Evolutionary conservation across 2,113 vertebrate genomes (phyloP).

Genomic region (Dunckerocampus dactyliophorus): DNA sequence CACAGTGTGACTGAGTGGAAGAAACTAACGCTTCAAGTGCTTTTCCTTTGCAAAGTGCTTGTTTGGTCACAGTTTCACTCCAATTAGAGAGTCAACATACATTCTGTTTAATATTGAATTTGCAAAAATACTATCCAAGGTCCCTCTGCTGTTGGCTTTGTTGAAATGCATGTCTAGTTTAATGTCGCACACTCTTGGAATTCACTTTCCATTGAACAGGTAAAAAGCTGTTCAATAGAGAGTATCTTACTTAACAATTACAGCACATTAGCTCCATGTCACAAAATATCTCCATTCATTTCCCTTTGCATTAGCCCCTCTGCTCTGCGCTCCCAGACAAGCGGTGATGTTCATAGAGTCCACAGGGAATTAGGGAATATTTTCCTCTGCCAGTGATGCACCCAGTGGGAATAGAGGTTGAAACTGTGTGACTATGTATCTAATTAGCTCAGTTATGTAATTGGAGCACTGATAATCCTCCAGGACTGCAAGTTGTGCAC

Average conservation of each 20-base stretch:
- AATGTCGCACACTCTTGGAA: conserved; percentile 44
- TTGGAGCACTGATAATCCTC: conserved; percentile 75
- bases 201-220: conserved; percentile 10
- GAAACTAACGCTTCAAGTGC: conserved; percentile 53
- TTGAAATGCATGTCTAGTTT: conserved; percentile 23
- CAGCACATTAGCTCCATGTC: conserved; percentile 66
- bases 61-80: conserved; percentile 64
- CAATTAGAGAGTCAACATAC: conserved; percentile 62
- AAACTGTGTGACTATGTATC: conserved; percentile 68
- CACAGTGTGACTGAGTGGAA: conserved; percentile 46
- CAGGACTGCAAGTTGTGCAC: conserved; percentile 68
- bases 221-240: conserved; percentile 36
- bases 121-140: conserved; percentile 46
- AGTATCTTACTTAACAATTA: conserved; percentile 61
- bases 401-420: conserved; percentile 70
- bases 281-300: conserved; percentile 68
- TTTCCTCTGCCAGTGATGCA: conserved; percentile 65
- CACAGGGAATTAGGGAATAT: conserved; percentile 70
- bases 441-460: conserved; percentile 79
- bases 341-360: conserved; percentile 56
- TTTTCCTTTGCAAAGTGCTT: conserved; percentile 54
- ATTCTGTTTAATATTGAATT: conserved; percentile 46
- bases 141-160: conserved; percentile 25
- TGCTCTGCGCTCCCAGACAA: conserved; percentile 61
- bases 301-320: conserved; percentile 49